phyloP scores from a whole-genome alignment of 2,888 invertebrate genomes.

The Drosophila recens region DNA sequence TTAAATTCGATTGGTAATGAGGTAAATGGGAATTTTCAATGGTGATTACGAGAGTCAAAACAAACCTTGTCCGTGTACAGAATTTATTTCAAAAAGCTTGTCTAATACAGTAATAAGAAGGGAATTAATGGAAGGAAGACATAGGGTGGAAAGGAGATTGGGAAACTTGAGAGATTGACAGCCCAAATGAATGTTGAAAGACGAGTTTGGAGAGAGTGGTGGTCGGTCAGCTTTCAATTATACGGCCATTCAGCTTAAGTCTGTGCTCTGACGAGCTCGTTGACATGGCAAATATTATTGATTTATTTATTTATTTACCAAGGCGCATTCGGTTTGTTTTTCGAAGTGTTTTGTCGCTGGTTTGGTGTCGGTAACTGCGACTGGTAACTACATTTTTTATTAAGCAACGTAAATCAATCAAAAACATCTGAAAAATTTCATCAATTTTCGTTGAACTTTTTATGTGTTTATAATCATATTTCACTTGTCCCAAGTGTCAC shows the following conservation, averaged over 20 bases:
- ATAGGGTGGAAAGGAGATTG: neutral
- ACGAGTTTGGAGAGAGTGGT: slow-evolving; percentile 21
- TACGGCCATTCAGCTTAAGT: slow-evolving; percentile 59
- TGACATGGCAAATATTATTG: slow-evolving; percentile 57
- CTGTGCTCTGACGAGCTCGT: slow-evolving; percentile 25
- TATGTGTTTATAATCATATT: slow-evolving; percentile 44
- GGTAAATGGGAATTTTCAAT: slow-evolving; percentile 50
- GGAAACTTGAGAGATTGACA: slow-evolving; percentile 33
- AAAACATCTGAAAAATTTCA: slow-evolving; percentile 31
- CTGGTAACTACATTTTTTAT: slow-evolving; percentile 15
- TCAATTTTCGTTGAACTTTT: slow-evolving; percentile 26
- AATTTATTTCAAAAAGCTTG: slow-evolving; percentile 3
- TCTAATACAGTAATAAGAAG: slow-evolving; percentile 3
- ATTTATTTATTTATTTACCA: slow-evolving; percentile 53
- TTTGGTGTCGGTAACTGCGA: slow-evolving; percentile 5
- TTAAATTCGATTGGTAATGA: slow-evolving; percentile 45
- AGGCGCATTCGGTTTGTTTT: slow-evolving; percentile 10
- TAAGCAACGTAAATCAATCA: slow-evolving; percentile 61
- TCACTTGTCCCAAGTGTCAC: slow-evolving; percentile 28
- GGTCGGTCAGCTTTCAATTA: slow-evolving; percentile 67
- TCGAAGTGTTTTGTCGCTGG: slow-evolving; percentile 11
- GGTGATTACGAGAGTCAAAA: neutral
- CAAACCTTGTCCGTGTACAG: slow-evolving; percentile 21
- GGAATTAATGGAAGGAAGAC: too few relatives aligned
- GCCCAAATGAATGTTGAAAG: slow-evolving; percentile 27